Evolutionary conservation across 2,797 vertebrate species (phyloP).

Genomic region (Mormyrops boulengeri): DNA sequence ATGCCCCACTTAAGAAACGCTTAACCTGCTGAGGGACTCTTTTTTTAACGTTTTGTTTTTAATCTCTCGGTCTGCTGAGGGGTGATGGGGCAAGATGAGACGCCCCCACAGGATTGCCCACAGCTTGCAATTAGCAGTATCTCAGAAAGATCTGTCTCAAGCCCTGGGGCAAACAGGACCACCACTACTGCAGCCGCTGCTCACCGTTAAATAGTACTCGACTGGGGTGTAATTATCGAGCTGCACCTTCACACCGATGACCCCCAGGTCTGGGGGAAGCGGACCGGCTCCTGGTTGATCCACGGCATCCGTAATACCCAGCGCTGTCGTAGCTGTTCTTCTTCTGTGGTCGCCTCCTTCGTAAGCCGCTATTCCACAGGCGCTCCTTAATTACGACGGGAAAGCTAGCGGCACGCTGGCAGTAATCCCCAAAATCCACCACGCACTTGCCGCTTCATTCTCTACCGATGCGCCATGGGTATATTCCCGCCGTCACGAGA

Average conservation of each 20-base stretch:
- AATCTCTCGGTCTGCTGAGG: not conserved
- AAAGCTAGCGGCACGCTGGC: not conserved
- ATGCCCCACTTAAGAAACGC: not conserved
- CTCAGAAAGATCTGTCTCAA: not conserved
- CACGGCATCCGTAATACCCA: not conserved
- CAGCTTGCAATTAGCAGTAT: constrained; percentile 3
- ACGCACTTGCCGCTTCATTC: not conserved
- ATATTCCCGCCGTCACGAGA: not conserved
- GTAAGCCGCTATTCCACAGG: not conserved
- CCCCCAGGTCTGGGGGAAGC: not conserved
- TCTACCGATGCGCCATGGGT: not conserved
- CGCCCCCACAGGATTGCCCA: not conserved
- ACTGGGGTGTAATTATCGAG: constrained; percentile 6
- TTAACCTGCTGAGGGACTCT: not conserved
- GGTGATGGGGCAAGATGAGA: not conserved
- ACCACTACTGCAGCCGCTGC: not conserved
- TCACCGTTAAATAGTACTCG: not conserved
- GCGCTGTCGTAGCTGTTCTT: not conserved
- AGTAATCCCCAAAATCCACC: not conserved
- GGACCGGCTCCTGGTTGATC: not conserved
- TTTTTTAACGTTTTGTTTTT: not conserved
- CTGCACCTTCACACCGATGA: not conserved
- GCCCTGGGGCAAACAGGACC: not conserved
- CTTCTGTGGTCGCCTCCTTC: not conserved
- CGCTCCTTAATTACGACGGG: not conserved